These are phyloP conservation scores for Oligia fasciuncula DNA, from an alignment of 2,888 invertebrate species.

Conservation along the genomic window DNA sequence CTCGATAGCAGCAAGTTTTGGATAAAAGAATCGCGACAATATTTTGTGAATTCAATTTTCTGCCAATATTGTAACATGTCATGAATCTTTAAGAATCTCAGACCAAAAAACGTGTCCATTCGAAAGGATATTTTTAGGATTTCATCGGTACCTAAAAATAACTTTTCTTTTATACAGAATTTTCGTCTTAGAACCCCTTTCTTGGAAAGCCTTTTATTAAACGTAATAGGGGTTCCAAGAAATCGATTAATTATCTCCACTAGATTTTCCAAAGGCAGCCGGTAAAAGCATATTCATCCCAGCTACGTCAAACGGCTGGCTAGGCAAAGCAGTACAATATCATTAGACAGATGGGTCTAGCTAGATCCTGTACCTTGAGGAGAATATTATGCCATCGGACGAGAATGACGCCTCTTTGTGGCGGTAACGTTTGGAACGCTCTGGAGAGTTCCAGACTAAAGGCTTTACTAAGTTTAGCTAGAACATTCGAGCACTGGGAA, in stretches of 20 bases:
- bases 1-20: slow-evolving; percentile 37
- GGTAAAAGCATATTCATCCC: slow-evolving; percentile 11
- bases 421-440: slow-evolving; percentile 43
- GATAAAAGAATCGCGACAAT: slow-evolving; percentile 20
- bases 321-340: slow-evolving; percentile 44
- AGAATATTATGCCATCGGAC: slow-evolving; percentile 55
- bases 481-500: slow-evolving; percentile 34
- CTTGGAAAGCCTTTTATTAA: too few species aligned
- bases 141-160: not conserved
- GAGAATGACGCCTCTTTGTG: slow-evolving; percentile 49
- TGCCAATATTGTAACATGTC: slow-evolving; percentile 14
- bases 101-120: slow-evolving; percentile 8
- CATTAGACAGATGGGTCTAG: slow-evolving; percentile 37
- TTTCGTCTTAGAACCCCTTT: not conserved
- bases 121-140: not conserved
- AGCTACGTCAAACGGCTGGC: slow-evolving; percentile 34
- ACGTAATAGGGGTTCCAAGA: not conserved
- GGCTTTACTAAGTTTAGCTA: slow-evolving; percentile 37
- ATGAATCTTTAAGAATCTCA: slow-evolving; percentile 31
- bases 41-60: slow-evolving; percentile 53
- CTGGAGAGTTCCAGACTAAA: slow-evolving; percentile 29
- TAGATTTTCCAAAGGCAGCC: not conserved
- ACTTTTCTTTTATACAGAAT: not conserved
- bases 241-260: slow-evolving; percentile 19
- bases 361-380: slow-evolving; percentile 26